Percentiles rank a stretch among this genome's conserved stretches.
Evolutionary conservation across 2,888 invertebrate genomes (phyloP).

Genomic region (Gasteruption jaculator): DNA sequence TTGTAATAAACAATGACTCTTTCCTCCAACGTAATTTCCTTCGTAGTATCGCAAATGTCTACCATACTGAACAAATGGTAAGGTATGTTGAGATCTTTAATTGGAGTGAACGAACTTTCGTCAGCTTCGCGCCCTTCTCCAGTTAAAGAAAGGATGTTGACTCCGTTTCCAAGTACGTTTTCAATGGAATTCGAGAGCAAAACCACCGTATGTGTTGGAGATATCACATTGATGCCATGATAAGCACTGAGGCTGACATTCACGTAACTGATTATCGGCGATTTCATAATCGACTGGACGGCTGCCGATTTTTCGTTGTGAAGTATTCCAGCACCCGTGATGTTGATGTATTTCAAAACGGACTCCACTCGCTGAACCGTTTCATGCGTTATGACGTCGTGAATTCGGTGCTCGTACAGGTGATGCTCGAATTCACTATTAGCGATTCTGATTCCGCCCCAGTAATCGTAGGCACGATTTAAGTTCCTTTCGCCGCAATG

Average conservation of each 20-base stretch:
- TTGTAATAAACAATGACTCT: constrained; percentile 91
- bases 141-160: constrained; percentile 84
- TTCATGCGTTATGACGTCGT: constrained; percentile 76
- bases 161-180: constrained; percentile 83
- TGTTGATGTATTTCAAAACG: constrained; percentile 72
- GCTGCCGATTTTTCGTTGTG: constrained; percentile 95
- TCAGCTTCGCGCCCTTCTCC: constrained; percentile 88
- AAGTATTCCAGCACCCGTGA: constrained; percentile 89
- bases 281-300: constrained; percentile 82
- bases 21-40: constrained; percentile 86
- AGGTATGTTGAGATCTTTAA: constrained; percentile 77
- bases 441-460: constrained; percentile 95
- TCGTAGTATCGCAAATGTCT: constrained; percentile 93
- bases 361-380: constrained; percentile 69
- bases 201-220: constrained; percentile 78
- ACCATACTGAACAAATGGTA: constrained; percentile 91
- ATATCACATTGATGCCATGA: constrained; percentile 88
- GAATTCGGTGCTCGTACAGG: constrained; percentile 74
- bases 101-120: constrained; percentile 83
- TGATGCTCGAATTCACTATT: constrained; percentile 86
- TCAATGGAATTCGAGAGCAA: constrained; percentile 71
- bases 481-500: constrained; percentile 77
- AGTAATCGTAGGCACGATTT: constrained; percentile 67
- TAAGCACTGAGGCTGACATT: constrained; percentile 81
- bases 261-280: constrained; percentile 76